Evolutionary conservation across 2,888 invertebrate species (phyloP), one percentile per base, ranked within the genome.

Genomic region (Troilus luridus): DNA sequence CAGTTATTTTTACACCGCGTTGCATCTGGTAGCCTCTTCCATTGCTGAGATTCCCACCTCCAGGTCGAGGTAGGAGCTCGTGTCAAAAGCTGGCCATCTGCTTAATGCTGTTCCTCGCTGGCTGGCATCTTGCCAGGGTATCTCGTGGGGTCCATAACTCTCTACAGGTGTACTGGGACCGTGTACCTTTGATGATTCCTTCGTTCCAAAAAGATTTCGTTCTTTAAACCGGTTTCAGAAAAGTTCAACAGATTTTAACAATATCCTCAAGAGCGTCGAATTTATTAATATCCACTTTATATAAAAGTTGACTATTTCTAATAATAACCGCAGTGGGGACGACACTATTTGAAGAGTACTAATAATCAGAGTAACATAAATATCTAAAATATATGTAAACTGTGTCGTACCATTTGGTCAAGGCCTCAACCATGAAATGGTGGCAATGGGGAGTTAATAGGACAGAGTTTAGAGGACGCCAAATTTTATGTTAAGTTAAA

Each of bases 61-160:
- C 85, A 56, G 56, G 85, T n/a, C 85, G 85, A 85, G 85, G 56
- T 12, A 85, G 85, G 11, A 85, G 85, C 9, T n/a, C 85, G 56
- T 54, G 85, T 85, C 85, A 58, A n/a, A 54, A 56, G 85, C 21
- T 85, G 85, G 85, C 85, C 85, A 85, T 85, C 56, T 85, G 85
- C 54, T 85, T 21, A 11, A 27, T 58, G 85, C n/a, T 56, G 81
- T n/a, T 85, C 21, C 41, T 14, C 21, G 56, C n/a, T 56, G 85
- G 56, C 85, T 85, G 85, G 85, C 85, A n/a, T 21, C 56, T n/a
- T 21, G 85, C 85, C 85, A 85, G n/a, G 8, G 11, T 21, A 56
- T 12, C 85, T 85, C 85, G 85, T 12, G 85, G 21, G 85, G 11
- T 85, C 85, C 54, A 56, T 54, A 58, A 85, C 12, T 85, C 21